A percentile compares a stretch with the other conserved stretches of the same genome.
These are phyloP conservation scores for Scortum barcoo DNA, from an alignment of 2,113 vertebrate genomes.

Conservation along the genomic window DNA sequence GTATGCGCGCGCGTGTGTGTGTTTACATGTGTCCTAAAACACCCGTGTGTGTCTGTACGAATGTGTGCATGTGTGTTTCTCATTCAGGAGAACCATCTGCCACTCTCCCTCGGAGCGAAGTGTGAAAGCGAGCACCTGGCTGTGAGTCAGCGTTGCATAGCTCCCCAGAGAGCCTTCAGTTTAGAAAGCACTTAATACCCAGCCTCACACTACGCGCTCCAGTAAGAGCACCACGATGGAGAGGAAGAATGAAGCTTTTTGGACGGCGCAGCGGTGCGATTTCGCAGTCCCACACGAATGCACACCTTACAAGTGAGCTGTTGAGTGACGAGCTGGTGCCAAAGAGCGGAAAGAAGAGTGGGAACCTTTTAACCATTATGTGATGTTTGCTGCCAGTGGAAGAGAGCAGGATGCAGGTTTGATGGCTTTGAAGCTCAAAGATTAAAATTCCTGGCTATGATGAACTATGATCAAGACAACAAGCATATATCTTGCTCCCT, in stretches of 20 bases:
- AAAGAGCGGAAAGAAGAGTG: neutral
- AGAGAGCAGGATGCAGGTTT: neutral
- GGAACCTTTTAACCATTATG: neutral
- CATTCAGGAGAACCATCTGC: conserved; percentile 78
- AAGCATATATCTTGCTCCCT: neutral
- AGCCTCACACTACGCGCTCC: conserved; percentile 59
- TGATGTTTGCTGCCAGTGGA: conserved; percentile 9
- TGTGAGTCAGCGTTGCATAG: conserved; percentile 75
- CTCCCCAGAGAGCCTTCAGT: conserved; percentile 75
- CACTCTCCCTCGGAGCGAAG: conserved; percentile 64
- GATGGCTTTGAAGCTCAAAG: neutral
- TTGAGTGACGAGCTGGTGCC: conserved; percentile 28
- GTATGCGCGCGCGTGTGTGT: conserved; percentile 25
- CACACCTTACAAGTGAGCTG: conserved; percentile 48
- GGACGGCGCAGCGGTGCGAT: conserved; percentile 41
- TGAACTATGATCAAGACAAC: neutral
- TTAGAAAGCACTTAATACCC: conserved; percentile 78
- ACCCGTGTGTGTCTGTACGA: conserved; percentile 23
- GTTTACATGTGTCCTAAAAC: conserved; percentile 41
- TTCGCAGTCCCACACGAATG: conserved; percentile 42
- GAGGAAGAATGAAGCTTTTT: conserved; percentile 70
- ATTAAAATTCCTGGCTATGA: neutral
- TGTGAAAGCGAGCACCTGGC: conserved; percentile 78
- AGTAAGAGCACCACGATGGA: conserved; percentile 53
- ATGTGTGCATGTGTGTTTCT: conserved; percentile 53